Conservation (phyloP, 2,888 invertebrate species). For the Dicranocentrus wangi region DNA sequence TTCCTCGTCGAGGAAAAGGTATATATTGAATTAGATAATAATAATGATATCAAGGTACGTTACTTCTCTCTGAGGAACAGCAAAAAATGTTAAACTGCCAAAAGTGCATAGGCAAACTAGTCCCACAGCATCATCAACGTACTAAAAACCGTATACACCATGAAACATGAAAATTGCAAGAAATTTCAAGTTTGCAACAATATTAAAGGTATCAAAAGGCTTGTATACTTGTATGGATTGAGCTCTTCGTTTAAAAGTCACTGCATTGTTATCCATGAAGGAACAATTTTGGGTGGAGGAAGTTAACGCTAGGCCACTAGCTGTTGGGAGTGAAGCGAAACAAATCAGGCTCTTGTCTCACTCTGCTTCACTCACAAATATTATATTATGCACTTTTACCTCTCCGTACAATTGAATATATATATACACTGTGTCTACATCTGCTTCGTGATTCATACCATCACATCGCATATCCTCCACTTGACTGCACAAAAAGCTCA, state of each 20-base stretch:
- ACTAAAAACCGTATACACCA: no score
- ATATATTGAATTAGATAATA: constrained; percentile 22
- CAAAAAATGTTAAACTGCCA: no score
- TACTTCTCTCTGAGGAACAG: no score
- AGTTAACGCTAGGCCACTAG: background rate
- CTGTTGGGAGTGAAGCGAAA: constrained; percentile 31
- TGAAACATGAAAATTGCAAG: no score
- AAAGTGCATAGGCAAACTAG: background rate
- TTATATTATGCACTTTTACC: constrained; percentile 7
- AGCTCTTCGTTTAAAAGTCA: no score
- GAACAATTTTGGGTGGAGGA: constrained; percentile 19
- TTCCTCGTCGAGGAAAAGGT: background rate
- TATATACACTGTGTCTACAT: background rate
- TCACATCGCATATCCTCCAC: background rate
- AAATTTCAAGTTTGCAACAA: no score
- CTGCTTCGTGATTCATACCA: background rate
- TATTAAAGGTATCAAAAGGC: no score
- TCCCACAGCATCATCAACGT: no score
- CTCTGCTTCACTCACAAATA: constrained; percentile 26
- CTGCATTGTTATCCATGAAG: constrained; percentile 14
- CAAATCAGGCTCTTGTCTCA: constrained; percentile 39
- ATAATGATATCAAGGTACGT: background rate
- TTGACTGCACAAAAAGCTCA: background rate
- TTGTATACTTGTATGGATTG: no score
- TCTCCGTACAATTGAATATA: no score